These are phyloP conservation scores for Silurus asotus DNA, from an alignment of 2,113 vertebrate species.

Conservation along the genomic window DNA sequence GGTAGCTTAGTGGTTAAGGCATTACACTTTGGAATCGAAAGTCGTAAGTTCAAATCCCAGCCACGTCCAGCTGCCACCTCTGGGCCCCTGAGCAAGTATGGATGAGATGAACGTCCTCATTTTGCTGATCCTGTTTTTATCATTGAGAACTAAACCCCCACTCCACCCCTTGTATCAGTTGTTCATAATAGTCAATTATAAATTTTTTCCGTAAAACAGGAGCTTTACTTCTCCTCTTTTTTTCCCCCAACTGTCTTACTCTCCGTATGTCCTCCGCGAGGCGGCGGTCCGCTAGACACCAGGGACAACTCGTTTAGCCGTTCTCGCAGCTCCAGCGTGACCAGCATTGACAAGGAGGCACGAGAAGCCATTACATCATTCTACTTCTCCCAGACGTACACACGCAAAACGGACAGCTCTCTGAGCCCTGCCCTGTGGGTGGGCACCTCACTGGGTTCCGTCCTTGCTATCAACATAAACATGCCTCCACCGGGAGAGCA, in stretches of 20 bases:
- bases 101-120: too few species aligned
- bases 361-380: slow-evolving; percentile 91
- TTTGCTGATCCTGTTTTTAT: too few species aligned
- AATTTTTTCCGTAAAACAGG: slow-evolving; percentile 35
- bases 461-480: slow-evolving; percentile 85
- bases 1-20: too few species aligned
- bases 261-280: slow-evolving; percentile 78
- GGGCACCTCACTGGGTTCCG: slow-evolving; percentile 90
- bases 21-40: too few species aligned
- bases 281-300: slow-evolving; percentile 85
- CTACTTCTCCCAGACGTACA: slow-evolving; percentile 90
- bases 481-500: slow-evolving; percentile 93
- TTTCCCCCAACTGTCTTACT: slow-evolving; percentile 73
- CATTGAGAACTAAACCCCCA: background rate
- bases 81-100: too few species aligned
- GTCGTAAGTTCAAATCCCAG: too few species aligned
- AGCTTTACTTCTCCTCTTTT: slow-evolving; percentile 74
- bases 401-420: slow-evolving; percentile 83
- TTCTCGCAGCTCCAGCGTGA: slow-evolving; percentile 96
- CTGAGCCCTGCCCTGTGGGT: slow-evolving; percentile 89
- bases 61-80: too few species aligned
- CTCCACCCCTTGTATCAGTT: background rate
- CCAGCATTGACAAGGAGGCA: slow-evolving; percentile 96
- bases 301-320: slow-evolving; percentile 98
- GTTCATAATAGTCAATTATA: background rate